Percentiles rank a stretch among this genome's conserved stretches.
These are phyloP conservation scores for Propithecus deckenii DNA, from an alignment of 2,797 vertebrate species.

Conservation along the genomic window DNA sequence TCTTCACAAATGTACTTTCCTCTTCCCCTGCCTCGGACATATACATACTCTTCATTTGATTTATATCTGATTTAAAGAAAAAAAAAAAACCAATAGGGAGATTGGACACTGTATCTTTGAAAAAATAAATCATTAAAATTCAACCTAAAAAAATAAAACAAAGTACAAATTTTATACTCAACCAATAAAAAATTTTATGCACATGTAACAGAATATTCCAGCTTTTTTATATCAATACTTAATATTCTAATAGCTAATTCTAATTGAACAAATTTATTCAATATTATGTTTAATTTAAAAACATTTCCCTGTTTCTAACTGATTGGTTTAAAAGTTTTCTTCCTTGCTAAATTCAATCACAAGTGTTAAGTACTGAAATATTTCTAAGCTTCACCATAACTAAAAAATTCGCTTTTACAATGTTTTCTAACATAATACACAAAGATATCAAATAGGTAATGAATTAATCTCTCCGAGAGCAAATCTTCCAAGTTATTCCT, in stretches of 20 bases:
- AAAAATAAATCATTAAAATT: slow-evolving; percentile 56
- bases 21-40: slow-evolving; percentile 96
- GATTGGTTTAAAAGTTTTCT: not conserved
- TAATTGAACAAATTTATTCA: not conserved
- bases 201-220: slow-evolving; percentile 31
- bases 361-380: not conserved
- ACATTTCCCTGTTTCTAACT: not conserved
- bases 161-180: slow-evolving; percentile 35
- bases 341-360: slow-evolving; percentile 27
- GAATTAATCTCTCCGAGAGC: not conserved
- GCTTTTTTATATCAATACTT: slow-evolving; percentile 10
- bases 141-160: slow-evolving; percentile 54
- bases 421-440: slow-evolving; percentile 15
- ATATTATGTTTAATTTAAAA: not conserved
- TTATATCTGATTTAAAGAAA: slow-evolving; percentile 90
- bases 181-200: not conserved
- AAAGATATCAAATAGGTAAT: not conserved
- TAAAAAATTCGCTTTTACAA: not conserved
- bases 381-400: not conserved
- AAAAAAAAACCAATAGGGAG: slow-evolving; percentile 41
- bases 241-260: slow-evolving; percentile 36
- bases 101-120: slow-evolving; percentile 28
- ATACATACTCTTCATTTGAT: slow-evolving; percentile 99
- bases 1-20: slow-evolving; percentile 99
- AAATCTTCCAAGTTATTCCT: not conserved